Evolutionary conservation across 2,113 vertebrate genomes (phyloP).

Genomic region (Rana temporaria): DNA sequence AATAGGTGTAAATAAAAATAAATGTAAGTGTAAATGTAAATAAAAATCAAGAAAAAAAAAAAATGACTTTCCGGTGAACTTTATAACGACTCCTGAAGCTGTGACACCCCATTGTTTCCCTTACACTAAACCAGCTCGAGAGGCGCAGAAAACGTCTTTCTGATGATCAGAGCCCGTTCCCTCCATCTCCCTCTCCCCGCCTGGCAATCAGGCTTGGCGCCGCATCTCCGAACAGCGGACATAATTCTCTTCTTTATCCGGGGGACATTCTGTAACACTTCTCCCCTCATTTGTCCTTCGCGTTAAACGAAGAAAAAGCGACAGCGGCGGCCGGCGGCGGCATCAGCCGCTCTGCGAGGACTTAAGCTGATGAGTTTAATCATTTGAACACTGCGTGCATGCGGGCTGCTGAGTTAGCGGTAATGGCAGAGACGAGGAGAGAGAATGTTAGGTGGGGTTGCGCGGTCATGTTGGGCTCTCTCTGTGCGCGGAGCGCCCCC

Average conservation of each 20-base stretch:
- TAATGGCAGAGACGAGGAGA: neutral
- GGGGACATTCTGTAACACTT: conserved; percentile 28
- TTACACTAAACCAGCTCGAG: too few species aligned
- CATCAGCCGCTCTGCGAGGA: neutral
- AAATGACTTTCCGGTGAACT: too few species aligned
- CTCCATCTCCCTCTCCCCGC: too few species aligned
- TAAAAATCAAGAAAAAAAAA: too few species aligned
- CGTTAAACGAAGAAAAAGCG: conserved; percentile 15
- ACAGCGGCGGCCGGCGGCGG: neutral
- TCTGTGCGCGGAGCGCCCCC: neutral
- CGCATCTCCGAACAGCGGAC: neutral
- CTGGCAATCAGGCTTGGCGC: too few species aligned
- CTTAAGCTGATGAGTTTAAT: conserved; percentile 34
- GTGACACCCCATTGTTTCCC: too few species aligned
- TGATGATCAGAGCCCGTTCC: too few species aligned
- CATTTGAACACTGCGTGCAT: neutral
- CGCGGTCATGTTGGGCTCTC: too few species aligned
- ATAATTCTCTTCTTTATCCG: neutral
- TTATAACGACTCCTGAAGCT: too few species aligned
- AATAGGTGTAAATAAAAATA: too few species aligned
- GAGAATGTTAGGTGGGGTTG: neutral
- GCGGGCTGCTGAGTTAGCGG: conserved; percentile 1
- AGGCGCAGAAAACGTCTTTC: too few species aligned
- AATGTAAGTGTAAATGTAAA: too few species aligned
- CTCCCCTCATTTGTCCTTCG: conserved; percentile 16